Evolutionary conservation across 2,113 vertebrate species (phyloP), one percentile per base, ranked within the genome.

Genomic region (Peucedramus taeniatus): DNA sequence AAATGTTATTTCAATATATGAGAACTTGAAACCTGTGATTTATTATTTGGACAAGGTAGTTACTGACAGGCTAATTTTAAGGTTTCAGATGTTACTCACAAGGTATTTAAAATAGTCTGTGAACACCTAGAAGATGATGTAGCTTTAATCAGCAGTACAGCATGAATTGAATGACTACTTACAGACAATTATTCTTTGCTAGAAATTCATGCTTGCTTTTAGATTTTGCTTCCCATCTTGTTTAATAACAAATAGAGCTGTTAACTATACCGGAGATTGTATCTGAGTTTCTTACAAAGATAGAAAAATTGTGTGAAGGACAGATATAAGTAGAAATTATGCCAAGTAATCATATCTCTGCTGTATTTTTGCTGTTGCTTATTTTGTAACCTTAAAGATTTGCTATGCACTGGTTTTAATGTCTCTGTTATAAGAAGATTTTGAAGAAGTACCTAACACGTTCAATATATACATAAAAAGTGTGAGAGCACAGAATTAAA

Each of bases 221-320:
- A 72, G 51, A 87, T 76, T 64, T 82, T 81, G 57, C 47, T 91
- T 87, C 57, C 37, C 53, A 79, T 69, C 40, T 84, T 89, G 64
- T 74, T 94, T 89, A 60, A 17, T 44, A 91, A 91, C 77, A 96
- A 72, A 79, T 60, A 92, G 76, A 93, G 44, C 54, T 87, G 69
- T 78, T 89, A 94, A 81, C 53, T 56, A 37, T 33, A 82, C 28
- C 44, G 89, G 44, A 68, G 33, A 71, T 47, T 66, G 10, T 21
- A 87, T 82, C 53, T 94, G 57, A 0, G 0, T 18, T 87, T 49
- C 87, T 87, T 75, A 83, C 28, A 79, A 82, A 89, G 53, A 87
- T 0, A 82, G 26, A 64, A 92, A 77, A 94, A 71, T 6, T 9
- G 2, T 11, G 2, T 45, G 69, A 92, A 81, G 60, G 57, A 87